Evolutionary conservation across 2,797 vertebrate genomes (phyloP).

Genomic region (Zalophus californianus): DNA sequence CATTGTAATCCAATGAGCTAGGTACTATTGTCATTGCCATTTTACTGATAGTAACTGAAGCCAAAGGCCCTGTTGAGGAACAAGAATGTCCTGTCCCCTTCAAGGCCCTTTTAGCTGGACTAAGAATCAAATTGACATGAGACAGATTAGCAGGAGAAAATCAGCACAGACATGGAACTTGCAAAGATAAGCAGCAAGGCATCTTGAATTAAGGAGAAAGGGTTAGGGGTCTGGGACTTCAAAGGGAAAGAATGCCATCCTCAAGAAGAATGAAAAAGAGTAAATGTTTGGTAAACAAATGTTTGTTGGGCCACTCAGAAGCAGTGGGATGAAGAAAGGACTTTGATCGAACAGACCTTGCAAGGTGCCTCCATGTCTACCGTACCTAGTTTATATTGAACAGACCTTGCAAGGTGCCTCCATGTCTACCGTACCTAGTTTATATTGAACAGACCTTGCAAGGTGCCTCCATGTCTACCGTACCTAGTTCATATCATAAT

Average conservation of each 20-base stretch:
- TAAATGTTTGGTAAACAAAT: background rate
- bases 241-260: background rate
- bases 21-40: background rate
- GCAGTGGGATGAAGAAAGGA: background rate
- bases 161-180: background rate
- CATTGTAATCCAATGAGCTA: background rate
- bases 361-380: too few relatives aligned
- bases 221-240: background rate
- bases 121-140: background rate
- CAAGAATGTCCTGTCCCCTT: background rate
- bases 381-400: too few relatives aligned
- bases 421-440: too few relatives aligned
- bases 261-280: background rate
- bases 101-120: background rate
- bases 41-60: slow-evolving; percentile 9
- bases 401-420: too few relatives aligned
- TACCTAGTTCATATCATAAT: background rate
- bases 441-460: background rate
- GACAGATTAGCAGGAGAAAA: background rate
- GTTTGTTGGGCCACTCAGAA: background rate
- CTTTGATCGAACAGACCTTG: background rate
- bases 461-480: background rate
- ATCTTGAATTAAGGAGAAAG: background rate
- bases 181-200: background rate
- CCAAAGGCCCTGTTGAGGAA: background rate